Percentiles rank a stretch among this genome's conserved stretches.
These are phyloP conservation scores for Zophobas morio DNA, from an alignment of 1,140 invertebrate genomes.

Conservation along the genomic window DNA sequence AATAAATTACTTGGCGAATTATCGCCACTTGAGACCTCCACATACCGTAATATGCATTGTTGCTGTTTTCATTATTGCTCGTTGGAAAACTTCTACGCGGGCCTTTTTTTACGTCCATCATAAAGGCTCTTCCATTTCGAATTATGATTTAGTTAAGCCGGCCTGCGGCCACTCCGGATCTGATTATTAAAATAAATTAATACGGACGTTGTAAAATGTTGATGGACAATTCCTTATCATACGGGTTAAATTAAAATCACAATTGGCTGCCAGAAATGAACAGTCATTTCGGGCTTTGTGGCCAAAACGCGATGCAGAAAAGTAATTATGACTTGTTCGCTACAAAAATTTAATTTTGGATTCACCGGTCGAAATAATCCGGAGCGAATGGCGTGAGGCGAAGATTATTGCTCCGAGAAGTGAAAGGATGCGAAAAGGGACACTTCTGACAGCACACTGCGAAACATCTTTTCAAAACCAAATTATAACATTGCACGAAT, in stretches of 20 bases:
- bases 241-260: constrained; percentile 12
- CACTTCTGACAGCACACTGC: no score
- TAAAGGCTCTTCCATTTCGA: neutral
- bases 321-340: neutral
- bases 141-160: constrained; percentile 25
- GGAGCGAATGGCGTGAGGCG: neutral
- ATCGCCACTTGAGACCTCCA: constrained; percentile 34
- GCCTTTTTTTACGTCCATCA: neutral
- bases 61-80: constrained; percentile 5
- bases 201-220: constrained; percentile 18
- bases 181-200: constrained; percentile 40
- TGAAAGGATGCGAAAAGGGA: no score
- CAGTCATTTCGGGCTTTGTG: constrained; percentile 24
- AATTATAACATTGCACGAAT: no score
- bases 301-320: neutral
- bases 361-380: neutral
- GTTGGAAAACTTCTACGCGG: constrained; percentile 5
- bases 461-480: no score
- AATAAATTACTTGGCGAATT: constrained; percentile 37
- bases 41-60: constrained; percentile 38
- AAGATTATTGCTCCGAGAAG: no score
- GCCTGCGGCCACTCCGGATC: constrained; percentile 4
- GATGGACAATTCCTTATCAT: constrained; percentile 25
- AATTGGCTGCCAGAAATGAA: neutral
- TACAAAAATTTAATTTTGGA: neutral